Evolutionary conservation across 2,888 invertebrate genomes (phyloP), one percentile per base, ranked within the genome.

Genomic region (Sturmia bella): DNA sequence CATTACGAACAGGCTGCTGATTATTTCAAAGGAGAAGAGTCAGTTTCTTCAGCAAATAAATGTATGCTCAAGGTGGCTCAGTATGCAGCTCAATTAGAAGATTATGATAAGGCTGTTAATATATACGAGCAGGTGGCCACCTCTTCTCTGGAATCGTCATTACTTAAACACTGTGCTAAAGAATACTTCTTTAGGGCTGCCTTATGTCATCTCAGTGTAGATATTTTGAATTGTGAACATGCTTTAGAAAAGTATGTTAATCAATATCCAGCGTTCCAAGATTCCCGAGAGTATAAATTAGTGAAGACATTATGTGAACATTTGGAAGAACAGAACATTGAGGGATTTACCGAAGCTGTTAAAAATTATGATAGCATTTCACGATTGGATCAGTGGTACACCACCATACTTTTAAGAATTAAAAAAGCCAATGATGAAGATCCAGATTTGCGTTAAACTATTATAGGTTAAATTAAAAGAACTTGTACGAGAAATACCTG

Each of bases 1-100:
- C 98, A 98, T 91, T 99, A 97, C 91, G 98, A 99, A 89, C 97
- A 98, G 90, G 99, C 99, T 1, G 98, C 99, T 0, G 99, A 99
- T 92, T 99, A 97, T 92, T 99, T 98, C 92, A 94, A 95, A 88
- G 99, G 99, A 64, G 99, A 99, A 91, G 99, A 99, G 92, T 98
- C 98, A 86, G 98, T 97, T 87, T 97, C 98, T 76, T 97, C 98
- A 0, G 99, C 99, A 76, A 99, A 99, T 92, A 99, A 99, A 92
- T 99, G 99, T 91, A 94, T 98, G 92, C 92, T 99, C 54, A 99
- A 99, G 92, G 97, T 99, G 76, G 99, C 99, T 1, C 98, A 98
- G 90, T 98, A 97, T 91, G 97, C 98, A 4, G 99, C 99, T 3
- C 97, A 98, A 90, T 92, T 98, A 77, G 98, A 99, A 91, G 96